phyloP scores from a whole-genome alignment of 2,888 invertebrate species.

The Syrista parreyssii region DNA sequence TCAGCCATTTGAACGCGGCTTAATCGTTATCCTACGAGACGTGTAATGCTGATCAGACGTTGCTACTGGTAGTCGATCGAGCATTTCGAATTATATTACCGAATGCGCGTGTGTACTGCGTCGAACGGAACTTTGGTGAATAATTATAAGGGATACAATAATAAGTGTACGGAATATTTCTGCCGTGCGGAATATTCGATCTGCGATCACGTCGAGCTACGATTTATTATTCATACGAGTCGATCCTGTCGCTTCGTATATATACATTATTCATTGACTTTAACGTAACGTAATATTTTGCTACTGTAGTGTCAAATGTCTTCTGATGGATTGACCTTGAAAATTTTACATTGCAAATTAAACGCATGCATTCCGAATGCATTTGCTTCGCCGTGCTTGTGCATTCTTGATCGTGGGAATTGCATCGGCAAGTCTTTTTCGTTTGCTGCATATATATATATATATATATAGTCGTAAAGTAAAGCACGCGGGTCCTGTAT shows the following conservation, averaged over 20 bases:
- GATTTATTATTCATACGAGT: background rate
- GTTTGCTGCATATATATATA: accelerated
- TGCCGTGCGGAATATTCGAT: background rate
- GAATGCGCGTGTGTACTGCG: no score
- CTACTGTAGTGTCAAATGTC: background rate
- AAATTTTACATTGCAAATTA: background rate
- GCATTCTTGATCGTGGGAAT: background rate
- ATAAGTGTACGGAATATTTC: background rate
- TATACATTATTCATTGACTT: background rate
- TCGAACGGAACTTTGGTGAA: background rate
- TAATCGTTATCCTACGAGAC: background rate
- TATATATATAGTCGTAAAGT: no score
- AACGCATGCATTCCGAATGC: no score
- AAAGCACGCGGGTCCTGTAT: no score
- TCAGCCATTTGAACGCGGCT: background rate
- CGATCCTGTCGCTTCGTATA: background rate
- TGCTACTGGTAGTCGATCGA: background rate
- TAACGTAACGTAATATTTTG: background rate
- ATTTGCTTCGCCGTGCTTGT: background rate
- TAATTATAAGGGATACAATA: background rate
- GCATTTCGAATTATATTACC: background rate
- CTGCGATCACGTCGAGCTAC: background rate
- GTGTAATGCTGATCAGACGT: background rate
- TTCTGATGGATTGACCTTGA: background rate
- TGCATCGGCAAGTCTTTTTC: background rate